A percentile compares a stretch with the other conserved stretches of the same genome.
These are phyloP conservation scores for Lasiurus borealis DNA, from an alignment of 2,113 vertebrate genomes.

Conservation along the genomic window DNA sequence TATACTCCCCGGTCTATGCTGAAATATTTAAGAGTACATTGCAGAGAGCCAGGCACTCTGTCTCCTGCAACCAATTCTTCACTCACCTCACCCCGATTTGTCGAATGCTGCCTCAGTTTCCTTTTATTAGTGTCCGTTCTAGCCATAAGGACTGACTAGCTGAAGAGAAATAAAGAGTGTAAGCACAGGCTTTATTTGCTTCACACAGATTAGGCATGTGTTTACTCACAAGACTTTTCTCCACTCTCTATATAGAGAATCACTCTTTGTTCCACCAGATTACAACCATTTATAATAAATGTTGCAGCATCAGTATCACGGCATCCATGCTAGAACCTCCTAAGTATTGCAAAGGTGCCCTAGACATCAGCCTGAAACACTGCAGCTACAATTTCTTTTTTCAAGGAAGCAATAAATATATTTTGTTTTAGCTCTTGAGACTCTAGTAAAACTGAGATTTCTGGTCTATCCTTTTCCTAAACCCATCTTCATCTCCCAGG, in stretches of 20 bases:
- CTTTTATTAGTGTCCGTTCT: background rate
- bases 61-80: background rate
- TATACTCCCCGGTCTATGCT: background rate
- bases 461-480: constrained; percentile 49
- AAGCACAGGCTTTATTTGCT: background rate
- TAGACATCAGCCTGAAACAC: constrained; percentile 28
- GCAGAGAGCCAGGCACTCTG: background rate
- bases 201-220: background rate
- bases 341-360: constrained; percentile 35
- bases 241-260: background rate
- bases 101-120: constrained; percentile 57
- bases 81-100: background rate
- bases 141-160: background rate
- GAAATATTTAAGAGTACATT: constrained; percentile 15
- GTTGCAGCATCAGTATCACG: background rate
- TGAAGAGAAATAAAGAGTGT: background rate
- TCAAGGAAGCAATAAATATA: constrained; percentile 48
- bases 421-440: constrained; percentile 62
- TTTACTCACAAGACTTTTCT: constrained; percentile 27
- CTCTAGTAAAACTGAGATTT: constrained; percentile 58
- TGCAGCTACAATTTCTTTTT: constrained; percentile 52
- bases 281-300: constrained; percentile 65
- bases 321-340: background rate
- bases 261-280: constrained; percentile 57
- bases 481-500: constrained; percentile 18